Evolutionary conservation across 1,140 invertebrate species (phyloP).

Genomic region (Mesaphorura yosii): DNA sequence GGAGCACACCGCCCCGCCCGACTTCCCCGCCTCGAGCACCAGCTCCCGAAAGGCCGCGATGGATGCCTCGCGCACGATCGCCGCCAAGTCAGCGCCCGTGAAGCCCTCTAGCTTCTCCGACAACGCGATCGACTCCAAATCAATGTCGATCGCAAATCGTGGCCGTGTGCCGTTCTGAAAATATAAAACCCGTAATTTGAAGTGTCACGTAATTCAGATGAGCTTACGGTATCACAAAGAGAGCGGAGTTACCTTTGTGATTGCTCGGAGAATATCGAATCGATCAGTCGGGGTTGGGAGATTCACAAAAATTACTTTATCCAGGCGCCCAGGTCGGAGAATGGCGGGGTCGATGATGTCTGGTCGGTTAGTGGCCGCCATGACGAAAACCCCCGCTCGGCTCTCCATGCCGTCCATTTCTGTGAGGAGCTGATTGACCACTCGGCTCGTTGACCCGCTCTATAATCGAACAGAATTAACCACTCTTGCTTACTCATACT

Average conservation of each 20-base stretch:
- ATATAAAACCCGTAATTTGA: background rate
- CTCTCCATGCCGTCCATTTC: conserved; percentile 97
- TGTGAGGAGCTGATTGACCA: conserved; percentile 94
- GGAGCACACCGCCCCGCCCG: conserved; percentile 43
- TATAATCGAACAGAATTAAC: conserved; percentile 33
- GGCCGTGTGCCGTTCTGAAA: conserved; percentile 62
- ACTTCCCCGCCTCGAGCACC: conserved; percentile 37
- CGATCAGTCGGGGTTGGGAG: conserved; percentile 68
- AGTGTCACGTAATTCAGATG: background rate
- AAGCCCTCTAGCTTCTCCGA: conserved; percentile 61
- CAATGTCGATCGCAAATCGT: conserved; percentile 58
- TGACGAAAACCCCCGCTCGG: conserved; percentile 74
- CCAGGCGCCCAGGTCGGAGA: conserved; percentile 82
- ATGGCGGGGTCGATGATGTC: conserved; percentile 96
- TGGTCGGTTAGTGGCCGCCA: conserved; percentile 92
- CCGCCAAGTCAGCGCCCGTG: conserved; percentile 84
- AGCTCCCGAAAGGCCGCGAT: conserved; percentile 59
- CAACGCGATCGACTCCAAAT: conserved; percentile 53
- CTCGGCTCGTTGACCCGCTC: conserved; percentile 56
- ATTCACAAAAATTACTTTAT: conserved; percentile 88
- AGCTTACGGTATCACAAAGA: too few relatives aligned
- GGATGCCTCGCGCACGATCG: conserved; percentile 69
- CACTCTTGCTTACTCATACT: background rate
- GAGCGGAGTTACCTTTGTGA: conserved; percentile 82
- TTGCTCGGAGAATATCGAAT: conserved; percentile 73